Conservation (phyloP, 2,888 invertebrate species). For the Drosophila colorata region DNA sequence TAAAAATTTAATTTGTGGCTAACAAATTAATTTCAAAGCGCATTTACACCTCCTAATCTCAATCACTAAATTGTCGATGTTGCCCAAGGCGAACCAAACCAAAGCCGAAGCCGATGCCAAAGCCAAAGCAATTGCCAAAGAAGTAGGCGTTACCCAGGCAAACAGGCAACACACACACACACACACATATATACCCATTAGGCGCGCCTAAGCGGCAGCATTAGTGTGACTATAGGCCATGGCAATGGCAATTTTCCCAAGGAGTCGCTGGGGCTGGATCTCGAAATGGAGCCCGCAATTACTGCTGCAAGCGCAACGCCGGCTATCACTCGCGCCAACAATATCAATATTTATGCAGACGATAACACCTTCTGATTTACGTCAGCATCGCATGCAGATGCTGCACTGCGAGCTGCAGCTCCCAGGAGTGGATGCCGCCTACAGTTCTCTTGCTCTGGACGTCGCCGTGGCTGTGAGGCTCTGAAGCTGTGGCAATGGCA, state of each 20-base stretch:
- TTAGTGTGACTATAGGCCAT: slow-evolving; percentile 57
- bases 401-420: slow-evolving; percentile 23
- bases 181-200: slow-evolving; percentile 50
- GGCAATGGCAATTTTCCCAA: slow-evolving; percentile 68
- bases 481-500: slow-evolving; percentile 15
- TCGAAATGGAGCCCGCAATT: slow-evolving; percentile 60
- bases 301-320: slow-evolving; percentile 74
- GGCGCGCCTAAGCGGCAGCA: slow-evolving; percentile 78
- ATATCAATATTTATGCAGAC: slow-evolving; percentile 84
- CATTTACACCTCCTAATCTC: slow-evolving; percentile 82
- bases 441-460: slow-evolving; percentile 24
- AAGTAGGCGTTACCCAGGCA: slow-evolving; percentile 61
- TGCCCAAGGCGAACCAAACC: slow-evolving; percentile 50
- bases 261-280: slow-evolving; percentile 33
- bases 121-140: slow-evolving; percentile 50
- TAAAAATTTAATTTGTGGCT: slow-evolving; percentile 80
- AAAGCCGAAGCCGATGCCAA: slow-evolving; percentile 20
- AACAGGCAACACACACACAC: slow-evolving; percentile 29
- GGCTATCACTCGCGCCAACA: slow-evolving; percentile 79
- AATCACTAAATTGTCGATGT: slow-evolving; percentile 75
- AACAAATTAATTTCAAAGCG: slow-evolving; percentile 79
- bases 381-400: slow-evolving; percentile 75
- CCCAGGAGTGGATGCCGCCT: slow-evolving; percentile 28
- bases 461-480: too few species aligned
- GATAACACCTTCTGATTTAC: slow-evolving; percentile 84